These are phyloP conservation scores for Bradypus variegatus DNA, from an alignment of 2,797 vertebrate genomes.

Conservation along the genomic window DNA sequence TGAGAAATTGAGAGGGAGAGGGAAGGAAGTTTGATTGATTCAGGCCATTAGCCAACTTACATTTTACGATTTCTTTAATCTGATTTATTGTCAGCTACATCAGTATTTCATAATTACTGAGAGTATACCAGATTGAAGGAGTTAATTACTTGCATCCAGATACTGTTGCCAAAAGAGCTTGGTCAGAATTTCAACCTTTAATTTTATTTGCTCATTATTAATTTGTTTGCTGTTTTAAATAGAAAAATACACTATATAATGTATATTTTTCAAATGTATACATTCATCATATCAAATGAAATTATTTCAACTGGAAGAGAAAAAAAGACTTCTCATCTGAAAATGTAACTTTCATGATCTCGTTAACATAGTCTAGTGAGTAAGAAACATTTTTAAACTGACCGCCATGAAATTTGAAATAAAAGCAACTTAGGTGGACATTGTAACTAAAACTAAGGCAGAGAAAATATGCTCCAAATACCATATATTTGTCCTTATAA, in stretches of 20 bases:
- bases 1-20: neutral
- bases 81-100: neutral
- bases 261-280: neutral
- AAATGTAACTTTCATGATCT: slow-evolving; percentile 26
- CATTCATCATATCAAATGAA: slow-evolving; percentile 9
- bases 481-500: neutral
- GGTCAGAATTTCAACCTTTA: neutral
- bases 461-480: neutral
- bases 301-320: slow-evolving; percentile 15
- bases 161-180: neutral
- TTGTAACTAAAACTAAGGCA: neutral
- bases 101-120: slow-evolving; percentile 25
- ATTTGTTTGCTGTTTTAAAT: slow-evolving; percentile 36
- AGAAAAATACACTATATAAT: slow-evolving; percentile 4
- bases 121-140: neutral
- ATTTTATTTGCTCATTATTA: slow-evolving; percentile 24
- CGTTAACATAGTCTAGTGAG: neutral
- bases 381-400: slow-evolving; percentile 25
- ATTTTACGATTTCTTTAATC: slow-evolving; percentile 16
- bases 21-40: neutral
- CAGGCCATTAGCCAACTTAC: neutral
- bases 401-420: slow-evolving; percentile 10
- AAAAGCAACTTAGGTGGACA: slow-evolving; percentile 7
- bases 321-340: neutral
- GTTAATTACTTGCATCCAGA: neutral